These are phyloP conservation scores for Isoperla grammatica DNA, from an alignment of 2,888 invertebrate species.

Conservation along the genomic window DNA sequence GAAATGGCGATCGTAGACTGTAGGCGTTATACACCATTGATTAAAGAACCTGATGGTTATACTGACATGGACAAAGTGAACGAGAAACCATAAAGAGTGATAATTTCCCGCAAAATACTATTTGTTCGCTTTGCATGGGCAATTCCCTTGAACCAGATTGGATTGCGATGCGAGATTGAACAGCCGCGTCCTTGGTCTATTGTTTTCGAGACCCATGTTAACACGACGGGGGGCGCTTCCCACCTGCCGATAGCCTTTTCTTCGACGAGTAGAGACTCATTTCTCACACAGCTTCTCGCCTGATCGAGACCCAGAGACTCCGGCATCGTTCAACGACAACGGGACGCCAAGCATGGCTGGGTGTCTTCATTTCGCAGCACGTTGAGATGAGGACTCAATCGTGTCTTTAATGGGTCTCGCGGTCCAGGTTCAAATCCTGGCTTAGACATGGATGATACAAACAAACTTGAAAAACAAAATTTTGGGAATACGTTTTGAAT, in stretches of 20 bases:
- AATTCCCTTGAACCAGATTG: not conserved
- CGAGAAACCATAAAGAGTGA: not conserved
- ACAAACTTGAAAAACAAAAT: too few relatives aligned
- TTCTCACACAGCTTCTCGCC: constrained; percentile 19
- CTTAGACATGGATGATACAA: too few relatives aligned
- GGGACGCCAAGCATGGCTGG: not conserved
- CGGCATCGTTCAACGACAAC: not conserved
- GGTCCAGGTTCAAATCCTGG: too few relatives aligned
- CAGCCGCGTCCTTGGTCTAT: constrained; percentile 5
- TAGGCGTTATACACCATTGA: too few relatives aligned
- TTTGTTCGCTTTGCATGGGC: too few relatives aligned
- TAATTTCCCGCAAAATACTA: not conserved
- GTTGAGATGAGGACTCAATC: constrained; percentile 23
- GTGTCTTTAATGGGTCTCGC: too few relatives aligned
- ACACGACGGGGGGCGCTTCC: constrained; percentile 19
- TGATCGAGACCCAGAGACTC: not conserved
- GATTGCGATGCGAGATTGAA: constrained; percentile 11
- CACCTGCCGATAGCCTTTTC: constrained; percentile 25
- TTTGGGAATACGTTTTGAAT: too few relatives aligned
- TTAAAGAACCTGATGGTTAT: too few relatives aligned
- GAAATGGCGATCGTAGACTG: too few relatives aligned
- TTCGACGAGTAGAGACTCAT: constrained; percentile 22
- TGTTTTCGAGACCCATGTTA: constrained; percentile 22
- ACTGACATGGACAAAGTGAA: too few relatives aligned
- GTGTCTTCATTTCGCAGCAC: too few relatives aligned